Percentiles rank a stretch among this genome's conserved stretches.
phyloP scores from a whole-genome alignment of 37 sponge, comb jelly and placozoan species.

The Corticium candelabrum region DNA sequence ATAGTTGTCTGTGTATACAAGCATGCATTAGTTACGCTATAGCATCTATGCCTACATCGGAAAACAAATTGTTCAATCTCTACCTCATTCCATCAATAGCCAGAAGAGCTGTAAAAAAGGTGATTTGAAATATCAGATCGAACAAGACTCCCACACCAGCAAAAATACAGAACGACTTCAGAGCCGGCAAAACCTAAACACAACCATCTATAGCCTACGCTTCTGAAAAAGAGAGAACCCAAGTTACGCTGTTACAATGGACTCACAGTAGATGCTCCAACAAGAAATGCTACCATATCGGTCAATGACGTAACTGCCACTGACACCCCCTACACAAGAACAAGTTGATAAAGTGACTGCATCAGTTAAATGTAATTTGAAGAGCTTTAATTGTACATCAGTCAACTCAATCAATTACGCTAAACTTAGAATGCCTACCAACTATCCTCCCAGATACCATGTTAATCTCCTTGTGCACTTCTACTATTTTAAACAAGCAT shows the following conservation, averaged over 20 bases:
- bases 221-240: neutral
- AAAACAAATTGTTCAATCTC: too few species aligned
- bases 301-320: conserved; percentile 33
- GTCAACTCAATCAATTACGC: too few species aligned
- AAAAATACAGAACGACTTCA: conserved; percentile 23
- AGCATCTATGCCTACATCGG: too few species aligned
- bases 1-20: too few species aligned
- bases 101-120: conserved; percentile 25
- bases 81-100: conserved; percentile 25
- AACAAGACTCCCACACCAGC: conserved; percentile 21
- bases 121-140: conserved; percentile 26
- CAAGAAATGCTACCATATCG: conserved; percentile 23
- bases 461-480: too few species aligned
- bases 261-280: conserved; percentile 22
- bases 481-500: too few species aligned
- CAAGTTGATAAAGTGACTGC: too few species aligned
- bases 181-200: conserved; percentile 18
- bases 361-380: too few species aligned
- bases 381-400: too few species aligned
- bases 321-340: conserved; percentile 26
- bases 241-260: neutral
- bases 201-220: neutral
- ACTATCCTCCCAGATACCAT: too few species aligned
- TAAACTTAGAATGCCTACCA: too few species aligned
- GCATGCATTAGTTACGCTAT: too few species aligned